Evolutionary conservation across 2,888 invertebrate species (phyloP).

Genomic region (Augochlorella aurata): DNA sequence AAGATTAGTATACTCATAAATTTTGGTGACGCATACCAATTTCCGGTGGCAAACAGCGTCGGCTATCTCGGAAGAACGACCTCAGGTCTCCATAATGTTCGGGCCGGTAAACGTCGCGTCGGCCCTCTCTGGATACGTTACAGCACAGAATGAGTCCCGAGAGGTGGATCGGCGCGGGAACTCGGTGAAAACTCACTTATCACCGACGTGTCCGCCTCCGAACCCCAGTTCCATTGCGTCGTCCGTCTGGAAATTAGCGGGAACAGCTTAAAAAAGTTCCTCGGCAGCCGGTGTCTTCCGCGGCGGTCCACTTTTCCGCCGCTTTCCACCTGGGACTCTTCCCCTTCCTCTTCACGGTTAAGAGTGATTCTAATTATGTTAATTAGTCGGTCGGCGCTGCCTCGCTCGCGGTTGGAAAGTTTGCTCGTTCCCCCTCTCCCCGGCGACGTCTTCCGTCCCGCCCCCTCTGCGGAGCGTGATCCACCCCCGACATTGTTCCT

Average conservation of each 20-base stretch:
- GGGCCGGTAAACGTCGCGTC: constrained; percentile 17
- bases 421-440: constrained; percentile 66
- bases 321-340: constrained; percentile 17
- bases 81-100: background rate
- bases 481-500: background rate
- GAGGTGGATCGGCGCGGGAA: constrained; percentile 7
- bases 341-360: constrained; percentile 57
- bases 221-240: constrained; percentile 28
- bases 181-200: constrained; percentile 30
- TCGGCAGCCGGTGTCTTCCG: constrained; percentile 21
- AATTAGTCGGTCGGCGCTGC: constrained; percentile 70
- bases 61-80: too few relatives aligned
- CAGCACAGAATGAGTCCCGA: constrained; percentile 3
- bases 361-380: constrained; percentile 77
- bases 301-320: constrained; percentile 62
- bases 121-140: background rate
- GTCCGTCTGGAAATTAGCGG: constrained; percentile 63
- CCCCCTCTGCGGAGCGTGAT: background rate
- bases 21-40: too few relatives aligned
- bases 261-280: constrained; percentile 67
- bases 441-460: background rate
- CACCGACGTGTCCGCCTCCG: constrained; percentile 16
- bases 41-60: too few relatives aligned
- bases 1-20: too few relatives aligned
- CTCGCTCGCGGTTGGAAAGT: constrained; percentile 68